Evolutionary conservation across 2,888 invertebrate genomes (phyloP).

Genomic region (Congeria kusceri): DNA sequence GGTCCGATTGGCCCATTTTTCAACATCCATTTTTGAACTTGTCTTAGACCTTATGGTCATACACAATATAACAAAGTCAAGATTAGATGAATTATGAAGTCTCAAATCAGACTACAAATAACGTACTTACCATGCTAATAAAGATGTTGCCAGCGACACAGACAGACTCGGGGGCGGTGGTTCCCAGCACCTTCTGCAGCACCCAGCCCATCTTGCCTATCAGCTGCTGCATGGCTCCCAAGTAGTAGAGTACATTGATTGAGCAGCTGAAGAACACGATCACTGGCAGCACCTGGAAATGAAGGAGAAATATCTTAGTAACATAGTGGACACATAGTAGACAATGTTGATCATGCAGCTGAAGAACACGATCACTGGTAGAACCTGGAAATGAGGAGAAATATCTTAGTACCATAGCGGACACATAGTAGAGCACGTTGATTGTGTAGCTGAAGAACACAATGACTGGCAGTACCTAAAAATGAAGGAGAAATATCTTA

Average conservation of each 20-base stretch:
- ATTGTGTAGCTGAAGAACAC: too few relatives aligned
- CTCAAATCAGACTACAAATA: neutral
- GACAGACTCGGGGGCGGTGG: constrained; percentile 97
- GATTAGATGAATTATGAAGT: neutral
- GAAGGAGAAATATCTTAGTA: neutral
- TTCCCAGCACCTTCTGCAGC: constrained; percentile 90
- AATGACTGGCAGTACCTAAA: too few relatives aligned
- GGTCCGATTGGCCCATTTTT: neutral
- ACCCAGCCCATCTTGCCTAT: constrained; percentile 93
- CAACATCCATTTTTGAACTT: too few relatives aligned
- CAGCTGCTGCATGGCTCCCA: constrained; percentile 94
- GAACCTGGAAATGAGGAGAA: too few relatives aligned
- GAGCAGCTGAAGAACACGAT: constrained; percentile 97
- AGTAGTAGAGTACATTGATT: constrained; percentile 94
- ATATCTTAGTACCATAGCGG: too few relatives aligned
- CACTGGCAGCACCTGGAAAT: constrained; percentile 90
- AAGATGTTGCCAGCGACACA: constrained; percentile 97
- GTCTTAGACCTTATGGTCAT: too few relatives aligned
- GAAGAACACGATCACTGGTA: too few relatives aligned
- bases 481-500: too few relatives aligned
- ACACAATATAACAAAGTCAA: too few relatives aligned
- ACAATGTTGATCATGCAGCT: too few relatives aligned
- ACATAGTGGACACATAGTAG: too few relatives aligned
- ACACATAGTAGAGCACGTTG: too few relatives aligned
- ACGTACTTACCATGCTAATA: constrained; percentile 92